A percentile compares a stretch with the other conserved stretches of the same genome.
Evolutionary conservation across 2,113 vertebrate genomes (phyloP).

Genomic region (Lasiurus borealis): DNA sequence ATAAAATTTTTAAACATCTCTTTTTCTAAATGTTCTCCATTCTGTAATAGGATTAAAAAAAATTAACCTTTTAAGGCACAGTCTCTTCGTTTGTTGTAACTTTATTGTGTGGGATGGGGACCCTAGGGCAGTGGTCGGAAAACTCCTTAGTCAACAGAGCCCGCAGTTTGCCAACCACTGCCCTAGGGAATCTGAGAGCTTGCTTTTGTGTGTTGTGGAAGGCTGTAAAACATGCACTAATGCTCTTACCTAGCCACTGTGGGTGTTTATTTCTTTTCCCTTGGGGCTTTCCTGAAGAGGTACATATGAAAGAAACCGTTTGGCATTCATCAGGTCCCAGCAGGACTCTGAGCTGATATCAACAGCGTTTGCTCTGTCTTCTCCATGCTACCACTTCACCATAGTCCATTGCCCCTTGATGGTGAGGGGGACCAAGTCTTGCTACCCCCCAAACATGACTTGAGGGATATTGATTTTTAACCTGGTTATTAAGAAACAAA

Average conservation of each 20-base stretch:
- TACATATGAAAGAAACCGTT: background rate
- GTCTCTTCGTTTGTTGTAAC: background rate
- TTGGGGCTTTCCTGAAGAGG: background rate
- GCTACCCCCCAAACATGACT: background rate
- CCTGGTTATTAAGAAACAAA: background rate
- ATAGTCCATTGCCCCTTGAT: too few relatives aligned
- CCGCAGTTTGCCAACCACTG: too few relatives aligned
- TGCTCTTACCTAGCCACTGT: background rate
- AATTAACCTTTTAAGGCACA: background rate
- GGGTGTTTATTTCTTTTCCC: background rate
- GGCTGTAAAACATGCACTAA: background rate
- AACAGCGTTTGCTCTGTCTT: background rate
- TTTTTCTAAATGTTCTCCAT: background rate
- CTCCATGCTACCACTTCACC: background rate
- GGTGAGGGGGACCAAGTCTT: background rate
- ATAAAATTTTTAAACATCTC: background rate
- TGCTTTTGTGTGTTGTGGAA: background rate
- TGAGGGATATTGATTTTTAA: background rate
- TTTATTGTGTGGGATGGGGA: background rate
- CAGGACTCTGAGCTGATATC: background rate
- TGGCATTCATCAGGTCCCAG: background rate
- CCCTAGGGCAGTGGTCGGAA: background rate
- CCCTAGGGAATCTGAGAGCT: background rate
- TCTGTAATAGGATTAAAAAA: background rate
- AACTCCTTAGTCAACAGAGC: too few relatives aligned